Evolutionary conservation across 2,113 vertebrate species (phyloP).

Genomic region (Lasiurus cinereus): DNA sequence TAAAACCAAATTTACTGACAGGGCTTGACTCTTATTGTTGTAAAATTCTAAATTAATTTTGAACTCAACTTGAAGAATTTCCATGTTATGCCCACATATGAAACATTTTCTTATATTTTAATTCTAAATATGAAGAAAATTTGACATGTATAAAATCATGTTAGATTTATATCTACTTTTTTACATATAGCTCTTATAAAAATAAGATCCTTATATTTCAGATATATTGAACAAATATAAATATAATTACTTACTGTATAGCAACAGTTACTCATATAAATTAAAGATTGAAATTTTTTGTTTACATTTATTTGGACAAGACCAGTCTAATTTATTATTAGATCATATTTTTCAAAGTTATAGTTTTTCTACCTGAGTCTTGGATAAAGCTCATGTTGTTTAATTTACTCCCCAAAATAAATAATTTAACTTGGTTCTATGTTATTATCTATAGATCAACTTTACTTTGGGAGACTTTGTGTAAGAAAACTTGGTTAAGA

Average conservation of each 20-base stretch:
- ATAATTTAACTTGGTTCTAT: constrained; percentile 14
- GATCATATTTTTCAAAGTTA: background rate
- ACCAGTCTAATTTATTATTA: background rate
- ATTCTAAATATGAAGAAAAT: constrained; percentile 21
- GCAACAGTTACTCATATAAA: background rate
- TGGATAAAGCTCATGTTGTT: background rate
- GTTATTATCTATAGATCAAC: constrained; percentile 35
- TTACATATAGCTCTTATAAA: background rate
- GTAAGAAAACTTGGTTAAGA: background rate
- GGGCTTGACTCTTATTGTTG: background rate
- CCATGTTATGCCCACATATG: background rate
- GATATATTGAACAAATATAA: background rate
- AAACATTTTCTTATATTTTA: background rate
- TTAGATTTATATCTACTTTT: background rate
- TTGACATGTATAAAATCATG: background rate
- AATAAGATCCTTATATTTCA: background rate
- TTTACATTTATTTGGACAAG: background rate
- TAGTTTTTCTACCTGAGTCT: background rate
- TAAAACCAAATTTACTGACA: background rate
- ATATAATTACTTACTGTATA: background rate
- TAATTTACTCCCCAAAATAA: background rate
- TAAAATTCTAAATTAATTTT: constrained; percentile 30
- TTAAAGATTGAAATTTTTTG: background rate
- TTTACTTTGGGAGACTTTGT: constrained; percentile 18
- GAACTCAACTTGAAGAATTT: background rate